Percentiles rank a stretch among this genome's conserved stretches.
These are phyloP conservation scores for Dromaius novaehollandiae DNA, from an alignment of 2,113 vertebrate species.

Conservation along the genomic window DNA sequence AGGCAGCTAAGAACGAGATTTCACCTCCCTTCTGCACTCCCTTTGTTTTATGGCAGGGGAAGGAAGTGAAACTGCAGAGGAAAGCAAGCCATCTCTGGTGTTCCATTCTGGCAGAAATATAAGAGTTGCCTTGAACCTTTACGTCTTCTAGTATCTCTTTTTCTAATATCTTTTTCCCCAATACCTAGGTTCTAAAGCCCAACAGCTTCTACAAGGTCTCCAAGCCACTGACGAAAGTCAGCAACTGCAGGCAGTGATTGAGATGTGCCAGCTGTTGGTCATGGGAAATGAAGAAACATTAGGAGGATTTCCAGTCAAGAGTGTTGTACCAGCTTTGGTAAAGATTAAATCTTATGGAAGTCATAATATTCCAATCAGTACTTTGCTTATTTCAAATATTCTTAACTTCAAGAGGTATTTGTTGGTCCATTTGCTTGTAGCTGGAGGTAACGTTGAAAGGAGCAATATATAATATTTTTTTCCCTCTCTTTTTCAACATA, in stretches of 20 bases:
- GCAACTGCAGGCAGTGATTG: slow-evolving; percentile 97
- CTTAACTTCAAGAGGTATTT: neutral
- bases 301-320: slow-evolving; percentile 98
- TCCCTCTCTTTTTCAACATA: neutral
- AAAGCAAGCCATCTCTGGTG: slow-evolving; percentile 53
- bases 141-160: neutral
- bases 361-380: neutral
- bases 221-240: slow-evolving; percentile 98
- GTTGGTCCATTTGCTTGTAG: neutral
- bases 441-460: neutral
- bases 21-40: neutral
- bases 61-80: slow-evolving; percentile 57
- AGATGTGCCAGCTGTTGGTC: slow-evolving; percentile 98
- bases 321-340: slow-evolving; percentile 97
- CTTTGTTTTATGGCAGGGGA: slow-evolving; percentile 34
- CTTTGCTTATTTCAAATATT: neutral
- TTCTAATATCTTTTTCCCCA: neutral
- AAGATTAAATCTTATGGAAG: slow-evolving; percentile 29
- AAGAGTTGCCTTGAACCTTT: neutral
- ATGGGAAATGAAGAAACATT: slow-evolving; percentile 99
- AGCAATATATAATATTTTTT: neutral
- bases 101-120: slow-evolving; percentile 33
- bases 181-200: slow-evolving; percentile 93
- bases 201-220: slow-evolving; percentile 96
- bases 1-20: slow-evolving; percentile 22